Evolutionary conservation across 2,888 invertebrate species (phyloP).

Genomic region (Dicyrtoma fusca): DNA sequence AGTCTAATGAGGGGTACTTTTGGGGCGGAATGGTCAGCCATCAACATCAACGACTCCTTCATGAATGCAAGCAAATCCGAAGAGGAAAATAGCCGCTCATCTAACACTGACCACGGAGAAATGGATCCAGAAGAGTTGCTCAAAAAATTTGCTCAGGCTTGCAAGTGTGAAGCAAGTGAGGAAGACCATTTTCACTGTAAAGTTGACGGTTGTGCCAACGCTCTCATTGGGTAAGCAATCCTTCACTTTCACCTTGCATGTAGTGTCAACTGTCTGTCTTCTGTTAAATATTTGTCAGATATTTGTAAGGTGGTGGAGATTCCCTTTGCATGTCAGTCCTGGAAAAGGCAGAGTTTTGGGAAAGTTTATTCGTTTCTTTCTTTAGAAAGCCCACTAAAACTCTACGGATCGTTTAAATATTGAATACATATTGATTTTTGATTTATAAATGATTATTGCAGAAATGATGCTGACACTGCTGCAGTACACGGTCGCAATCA

Average conservation of each 20-base stretch:
- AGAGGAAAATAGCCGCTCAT: conserved; percentile 54
- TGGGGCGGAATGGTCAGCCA: conserved; percentile 48
- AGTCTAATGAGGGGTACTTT: conserved; percentile 62
- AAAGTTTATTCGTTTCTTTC: no score
- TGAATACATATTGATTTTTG: no score
- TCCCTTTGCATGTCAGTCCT: no score
- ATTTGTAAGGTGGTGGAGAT: no score
- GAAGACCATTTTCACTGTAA: conserved; percentile 88
- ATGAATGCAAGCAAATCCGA: conserved; percentile 47
- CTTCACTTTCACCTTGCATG: not conserved
- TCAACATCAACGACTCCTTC: conserved; percentile 35
- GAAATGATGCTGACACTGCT: conserved; percentile 69
- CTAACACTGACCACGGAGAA: conserved; percentile 46
- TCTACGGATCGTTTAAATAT: no score
- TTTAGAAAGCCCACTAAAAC: no score
- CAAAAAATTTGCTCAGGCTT: conserved; percentile 55
- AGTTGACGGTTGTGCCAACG: conserved; percentile 74
- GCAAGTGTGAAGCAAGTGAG: conserved; percentile 53
- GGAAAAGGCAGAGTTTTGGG: no score
- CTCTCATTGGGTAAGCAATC: conserved; percentile 65
- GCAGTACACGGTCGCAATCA: conserved; percentile 85
- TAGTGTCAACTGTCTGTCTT: no score
- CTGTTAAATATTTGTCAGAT: no score
- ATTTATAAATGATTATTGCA: conserved; percentile 58
- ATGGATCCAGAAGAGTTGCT: conserved; percentile 50